Base-by-base conservation (phyloP, 2,888 invertebrate genomes). In the Gastrophysa polygoni region DNA sequence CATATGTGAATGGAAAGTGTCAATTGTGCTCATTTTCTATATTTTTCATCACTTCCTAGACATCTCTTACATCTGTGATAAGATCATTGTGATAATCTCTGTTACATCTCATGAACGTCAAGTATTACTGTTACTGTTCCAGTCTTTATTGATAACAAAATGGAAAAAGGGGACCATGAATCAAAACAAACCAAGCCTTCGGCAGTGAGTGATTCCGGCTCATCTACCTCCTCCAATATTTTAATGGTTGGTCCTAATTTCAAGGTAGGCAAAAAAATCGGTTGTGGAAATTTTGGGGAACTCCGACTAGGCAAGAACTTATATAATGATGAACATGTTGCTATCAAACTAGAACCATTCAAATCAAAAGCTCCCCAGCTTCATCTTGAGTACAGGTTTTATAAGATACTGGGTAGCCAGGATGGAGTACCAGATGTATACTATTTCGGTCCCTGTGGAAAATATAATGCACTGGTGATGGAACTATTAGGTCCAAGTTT, bases 191-290 rank as follows among this genome's bases (percentile, higher is more conserved):
- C 52, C 16, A 63, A 59, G 34, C 56, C 47, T 38, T 34, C 50
- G 16, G 69, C 67, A 59, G 85, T 87, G 83, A 85, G 85, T 81
- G 85, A 85, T 77, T 90, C 91, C 84, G 91, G 91, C 78, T 90
- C 91, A 82, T 75, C 90, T 81, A 90, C 89, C 75, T 90, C 91
- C 78, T n/a, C n/a, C n/a, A n/a, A n/a, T n/a, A n/a, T n/a, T n/a
- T n/a, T 98, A 78, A 98, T 98, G 97, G 98, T 99, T 78, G 98
- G 98, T 76, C 98, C 98, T 80, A 98, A 98, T 87, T 98, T 97
- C 85, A 92, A 97, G 82, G 98, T 99, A 78, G 98, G 98, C 78
- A 98, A 98, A 87, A 98, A 99, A 86, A 99, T 99, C 81, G 98
- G 98, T 82, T 96, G 96, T 88, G 98, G 98, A 78, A 99, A 99